Percentiles rank a stretch among this genome's conserved stretches.
Evolutionary conservation across 2,888 invertebrate genomes (phyloP).

Genomic region (Lithophane semibrunnea): DNA sequence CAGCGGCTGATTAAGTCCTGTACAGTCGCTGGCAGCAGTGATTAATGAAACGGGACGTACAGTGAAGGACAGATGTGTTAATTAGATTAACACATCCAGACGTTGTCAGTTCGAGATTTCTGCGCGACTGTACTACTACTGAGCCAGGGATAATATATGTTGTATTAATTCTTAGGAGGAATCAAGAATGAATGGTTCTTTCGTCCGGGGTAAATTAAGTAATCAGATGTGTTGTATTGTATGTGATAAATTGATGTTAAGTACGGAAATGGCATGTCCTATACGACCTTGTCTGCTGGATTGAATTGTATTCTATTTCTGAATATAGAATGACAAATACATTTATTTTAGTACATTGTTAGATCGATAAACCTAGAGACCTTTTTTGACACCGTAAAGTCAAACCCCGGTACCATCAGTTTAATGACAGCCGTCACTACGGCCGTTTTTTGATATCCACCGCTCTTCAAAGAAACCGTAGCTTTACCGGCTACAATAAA

Average conservation of each 20-base stretch:
- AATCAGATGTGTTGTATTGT: constrained; percentile 50
- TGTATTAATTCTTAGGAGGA: constrained; percentile 66
- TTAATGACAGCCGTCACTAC: neutral
- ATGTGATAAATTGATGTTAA: constrained; percentile 39
- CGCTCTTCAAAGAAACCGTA: neutral
- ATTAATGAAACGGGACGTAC: constrained; percentile 80
- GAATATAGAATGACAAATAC: too few species aligned
- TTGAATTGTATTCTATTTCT: constrained; percentile 18
- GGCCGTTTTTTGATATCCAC: too few species aligned
- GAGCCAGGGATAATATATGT: constrained; percentile 62
- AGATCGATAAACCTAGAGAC: too few species aligned
- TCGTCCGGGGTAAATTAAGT: constrained; percentile 55
- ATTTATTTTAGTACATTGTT: too few species aligned
- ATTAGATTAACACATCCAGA: constrained; percentile 79
- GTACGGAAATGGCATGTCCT: constrained; percentile 10
- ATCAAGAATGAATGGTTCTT: constrained; percentile 61
- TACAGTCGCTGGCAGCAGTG: constrained; percentile 72
- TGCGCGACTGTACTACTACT: constrained; percentile 66
- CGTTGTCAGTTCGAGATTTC: constrained; percentile 70
- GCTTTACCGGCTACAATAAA: constrained; percentile 4
- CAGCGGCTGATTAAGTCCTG: constrained; percentile 70
- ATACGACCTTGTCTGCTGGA: neutral
- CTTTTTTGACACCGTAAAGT: neutral
- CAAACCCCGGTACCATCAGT: neutral
- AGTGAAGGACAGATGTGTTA: constrained; percentile 80